Percentiles rank a stretch among this genome's conserved stretches.
These are phyloP conservation scores for Dipodomys stephensi DNA, from an alignment of 2,113 vertebrate genomes.

Conservation along the genomic window DNA sequence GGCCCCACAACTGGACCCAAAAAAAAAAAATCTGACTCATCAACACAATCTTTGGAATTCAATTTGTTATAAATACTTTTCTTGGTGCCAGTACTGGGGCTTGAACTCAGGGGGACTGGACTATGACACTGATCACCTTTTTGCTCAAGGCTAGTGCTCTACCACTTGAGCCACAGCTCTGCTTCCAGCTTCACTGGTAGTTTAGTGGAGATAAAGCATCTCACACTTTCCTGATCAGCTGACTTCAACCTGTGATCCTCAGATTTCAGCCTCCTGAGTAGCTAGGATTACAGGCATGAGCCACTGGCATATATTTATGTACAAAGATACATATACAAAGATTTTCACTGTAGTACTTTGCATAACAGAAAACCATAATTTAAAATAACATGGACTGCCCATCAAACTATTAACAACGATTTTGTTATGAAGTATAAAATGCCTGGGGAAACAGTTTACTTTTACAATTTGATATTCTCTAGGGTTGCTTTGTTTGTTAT, in stretches of 20 bases:
- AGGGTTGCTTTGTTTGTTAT: not conserved
- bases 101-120: no score
- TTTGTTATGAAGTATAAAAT: constrained; percentile 4
- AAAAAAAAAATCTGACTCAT: not conserved
- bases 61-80: not conserved
- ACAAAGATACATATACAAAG: not conserved
- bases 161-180: no score
- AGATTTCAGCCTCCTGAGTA: no score
- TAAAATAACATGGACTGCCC: constrained; percentile 32
- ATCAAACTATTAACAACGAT: constrained; percentile 8
- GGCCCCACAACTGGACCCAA: no score
- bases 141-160: no score
- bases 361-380: constrained; percentile 33
- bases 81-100: no score
- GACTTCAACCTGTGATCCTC: no score
- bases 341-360: not conserved
- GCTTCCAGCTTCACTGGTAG: no score
- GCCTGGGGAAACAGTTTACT: constrained; percentile 18
- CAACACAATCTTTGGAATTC: not conserved
- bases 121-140: no score
- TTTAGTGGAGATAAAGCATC: no score
- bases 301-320: not conserved
- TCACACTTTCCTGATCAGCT: no score
- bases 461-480: constrained; percentile 39
- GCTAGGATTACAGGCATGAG: no score